Evolutionary conservation across 2,113 vertebrate species (phyloP).

Genomic region (Andinoacara biseriatus): DNA sequence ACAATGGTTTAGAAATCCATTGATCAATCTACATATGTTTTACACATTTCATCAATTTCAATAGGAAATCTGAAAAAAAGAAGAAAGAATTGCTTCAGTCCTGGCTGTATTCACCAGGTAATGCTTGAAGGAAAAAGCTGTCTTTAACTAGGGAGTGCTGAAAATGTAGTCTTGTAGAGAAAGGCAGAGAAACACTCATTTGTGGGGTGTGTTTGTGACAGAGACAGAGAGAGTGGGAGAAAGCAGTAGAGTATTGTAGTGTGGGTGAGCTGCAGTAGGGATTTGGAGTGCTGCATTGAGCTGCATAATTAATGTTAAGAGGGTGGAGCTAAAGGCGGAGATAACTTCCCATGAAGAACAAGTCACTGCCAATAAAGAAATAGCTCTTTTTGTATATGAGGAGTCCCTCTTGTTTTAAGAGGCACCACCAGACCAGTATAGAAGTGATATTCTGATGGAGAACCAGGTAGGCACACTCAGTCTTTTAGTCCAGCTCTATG

Average conservation of each 20-base stretch:
- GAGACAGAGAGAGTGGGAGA: slow-evolving; percentile 40
- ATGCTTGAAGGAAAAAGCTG: neutral
- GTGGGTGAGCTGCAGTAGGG: slow-evolving; percentile 76
- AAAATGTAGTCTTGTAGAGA: neutral
- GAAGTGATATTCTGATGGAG: slow-evolving; percentile 38
- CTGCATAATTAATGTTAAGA: slow-evolving; percentile 82
- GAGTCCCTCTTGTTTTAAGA: neutral
- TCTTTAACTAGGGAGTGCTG: neutral
- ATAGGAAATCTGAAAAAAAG: neutral
- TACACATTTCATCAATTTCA: neutral
- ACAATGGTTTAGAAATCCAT: neutral
- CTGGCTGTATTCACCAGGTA: neutral
- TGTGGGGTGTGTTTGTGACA: slow-evolving; percentile 34
- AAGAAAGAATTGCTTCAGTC: neutral
- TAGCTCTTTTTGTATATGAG: slow-evolving; percentile 8
- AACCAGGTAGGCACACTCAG: slow-evolving; percentile 23
- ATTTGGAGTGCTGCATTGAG: slow-evolving; percentile 82
- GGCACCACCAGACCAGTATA: neutral
- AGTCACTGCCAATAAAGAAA: slow-evolving; percentile 30
- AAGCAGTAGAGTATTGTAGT: slow-evolving; percentile 54
- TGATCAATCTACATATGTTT: neutral
- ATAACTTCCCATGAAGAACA: slow-evolving; percentile 53
- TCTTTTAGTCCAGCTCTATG: slow-evolving; percentile 50
- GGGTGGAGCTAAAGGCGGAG: slow-evolving; percentile 73
- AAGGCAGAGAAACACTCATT: neutral